Base-by-base conservation (phyloP, 2,113 vertebrate genomes). In the Pseudolaguvia tuberculata region DNA sequence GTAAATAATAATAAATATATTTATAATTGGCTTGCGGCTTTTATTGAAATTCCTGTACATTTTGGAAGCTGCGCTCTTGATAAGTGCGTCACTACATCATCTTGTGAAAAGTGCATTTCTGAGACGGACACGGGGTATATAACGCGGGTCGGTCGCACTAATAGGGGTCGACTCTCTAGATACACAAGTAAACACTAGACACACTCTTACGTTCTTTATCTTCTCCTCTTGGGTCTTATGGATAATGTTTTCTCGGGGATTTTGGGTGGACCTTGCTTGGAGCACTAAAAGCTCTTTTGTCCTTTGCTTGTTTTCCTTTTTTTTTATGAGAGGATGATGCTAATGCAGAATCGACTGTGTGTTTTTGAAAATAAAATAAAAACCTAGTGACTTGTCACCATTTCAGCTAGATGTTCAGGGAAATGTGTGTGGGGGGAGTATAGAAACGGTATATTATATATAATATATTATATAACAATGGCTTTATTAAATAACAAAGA, bases 151-250 rank as follows among this genome's bases (percentile, higher is more conserved):
- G 84, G 67, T 48, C 17, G 81, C 75, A 80, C 82, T 87, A 88
- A 90, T 87, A 81, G 86, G 85, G 87, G 87, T 86, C 85, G 83
- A 67, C 45, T 77, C 82, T 83, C 70, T 81, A 76, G 72, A 79
- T 86, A 84, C 81, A 87, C 81, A 76, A 83, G 84, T 78, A 53
- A 72, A 85, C 47, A 35, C 29, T 48, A 57, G 47, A 48, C 25
- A 57, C 56, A 48, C 59, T 13, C 57, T 62, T 51, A 53, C n/a
- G 11, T 52, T 72, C 25, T 74, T 18, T 58, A 35, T 74, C 35
- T 27, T 13, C 20, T 72, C 11, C 57, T 45, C 17, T 61, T 2
- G 20, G 45, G 13, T 14, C 29, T 45, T n/a, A 55, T 18, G 18
- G 45, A 18, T 27, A 66, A 66, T 48, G 21, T 50, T 27, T 66